Percentiles rank a stretch among this genome's conserved stretches.
phyloP scores from a whole-genome alignment of 2,888 invertebrate species.

The Eulithis prunata region DNA sequence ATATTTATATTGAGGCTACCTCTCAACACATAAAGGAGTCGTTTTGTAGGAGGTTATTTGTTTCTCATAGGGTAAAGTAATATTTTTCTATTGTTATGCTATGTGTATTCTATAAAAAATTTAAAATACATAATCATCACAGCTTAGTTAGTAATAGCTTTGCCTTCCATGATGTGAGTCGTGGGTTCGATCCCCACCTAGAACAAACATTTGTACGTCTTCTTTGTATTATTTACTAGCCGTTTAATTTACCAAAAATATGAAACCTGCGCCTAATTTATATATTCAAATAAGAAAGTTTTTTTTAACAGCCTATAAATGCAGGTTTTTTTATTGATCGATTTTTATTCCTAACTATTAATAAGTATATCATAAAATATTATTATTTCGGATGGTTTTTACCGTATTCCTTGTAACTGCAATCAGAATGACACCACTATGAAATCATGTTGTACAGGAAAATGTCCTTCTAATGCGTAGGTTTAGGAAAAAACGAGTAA shows the following conservation, averaged over 20 bases:
- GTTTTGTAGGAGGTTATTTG: neutral
- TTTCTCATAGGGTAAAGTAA: too few relatives aligned
- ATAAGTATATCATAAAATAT: neutral
- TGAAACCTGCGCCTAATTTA: neutral
- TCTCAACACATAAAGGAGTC: neutral
- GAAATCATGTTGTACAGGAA: conserved; percentile 47
- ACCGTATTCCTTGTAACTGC: conserved; percentile 3
- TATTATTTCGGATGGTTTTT: too few relatives aligned
- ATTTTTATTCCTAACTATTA: neutral
- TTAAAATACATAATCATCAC: too few relatives aligned
- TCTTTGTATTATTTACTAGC: neutral
- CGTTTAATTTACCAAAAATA: neutral
- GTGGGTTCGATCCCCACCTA: too few relatives aligned
- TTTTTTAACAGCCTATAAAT: neutral
- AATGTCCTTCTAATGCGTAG: conserved; percentile 42
- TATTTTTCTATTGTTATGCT: too few relatives aligned
- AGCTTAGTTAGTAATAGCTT: too few relatives aligned
- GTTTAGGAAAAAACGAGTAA: conserved; percentile 64
- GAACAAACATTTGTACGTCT: too few relatives aligned
- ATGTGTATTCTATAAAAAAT: too few relatives aligned
- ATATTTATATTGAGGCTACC: neutral
- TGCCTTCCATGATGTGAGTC: too few relatives aligned
- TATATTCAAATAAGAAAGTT: neutral
- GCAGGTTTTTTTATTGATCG: neutral
- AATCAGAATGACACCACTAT: conserved; percentile 18